Conservation (phyloP, 2,797 vertebrate species). For the Clarias pachynema region DNA sequence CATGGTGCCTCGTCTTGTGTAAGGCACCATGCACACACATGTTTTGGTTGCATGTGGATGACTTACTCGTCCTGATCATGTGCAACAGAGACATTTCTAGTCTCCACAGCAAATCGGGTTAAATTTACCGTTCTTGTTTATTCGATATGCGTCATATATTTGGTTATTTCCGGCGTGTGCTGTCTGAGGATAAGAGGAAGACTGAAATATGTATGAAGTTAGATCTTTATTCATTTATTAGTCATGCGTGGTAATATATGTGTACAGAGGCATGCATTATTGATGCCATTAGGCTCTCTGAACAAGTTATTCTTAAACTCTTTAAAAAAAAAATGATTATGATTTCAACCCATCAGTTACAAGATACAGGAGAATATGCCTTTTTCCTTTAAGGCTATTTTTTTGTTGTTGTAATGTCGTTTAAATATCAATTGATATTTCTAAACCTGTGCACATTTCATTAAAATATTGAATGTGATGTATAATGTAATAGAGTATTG, state of each 20-base stretch:
- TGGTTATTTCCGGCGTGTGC: not conserved
- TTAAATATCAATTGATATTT: slow-evolving; percentile 19
- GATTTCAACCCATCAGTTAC: not conserved
- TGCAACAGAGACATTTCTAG: not conserved
- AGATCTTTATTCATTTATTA: slow-evolving; percentile 66
- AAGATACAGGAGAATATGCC: slow-evolving; percentile 13
- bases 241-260: slow-evolving; percentile 73
- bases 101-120: not conserved
- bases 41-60: slow-evolving; percentile 1
- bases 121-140: not conserved
- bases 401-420: not conserved
- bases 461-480: slow-evolving; percentile 15
- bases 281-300: slow-evolving; percentile 64
- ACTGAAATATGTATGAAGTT: slow-evolving; percentile 59
- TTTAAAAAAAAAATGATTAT: slow-evolving; percentile 57
- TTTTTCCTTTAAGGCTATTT: slow-evolving; percentile 23
- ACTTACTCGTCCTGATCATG: not conserved
- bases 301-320: slow-evolving; percentile 57
- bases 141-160: not conserved
- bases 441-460: not conserved
- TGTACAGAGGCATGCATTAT: slow-evolving; percentile 72
- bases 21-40: not conserved
- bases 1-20: not conserved
- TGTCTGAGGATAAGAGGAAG: slow-evolving; percentile 22
- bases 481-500: not conserved